Conservation (phyloP, 2,113 vertebrate genomes). For the Chaetorhynchus papuensis region DNA sequence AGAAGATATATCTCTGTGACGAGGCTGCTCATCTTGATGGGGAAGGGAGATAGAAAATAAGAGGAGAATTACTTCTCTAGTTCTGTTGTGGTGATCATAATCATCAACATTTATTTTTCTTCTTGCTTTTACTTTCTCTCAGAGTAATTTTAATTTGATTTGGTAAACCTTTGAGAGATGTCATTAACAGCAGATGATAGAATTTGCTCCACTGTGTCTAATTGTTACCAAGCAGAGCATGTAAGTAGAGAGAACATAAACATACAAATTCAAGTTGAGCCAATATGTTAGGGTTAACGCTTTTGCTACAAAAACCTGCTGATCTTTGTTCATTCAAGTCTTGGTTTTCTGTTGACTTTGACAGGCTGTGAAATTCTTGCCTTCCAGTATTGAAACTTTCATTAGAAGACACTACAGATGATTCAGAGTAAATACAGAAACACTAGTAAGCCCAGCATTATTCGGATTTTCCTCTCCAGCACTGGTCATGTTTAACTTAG, state of each 20-base stretch:
- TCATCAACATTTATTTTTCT: neutral
- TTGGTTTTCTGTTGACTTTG: neutral
- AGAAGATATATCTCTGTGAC: neutral
- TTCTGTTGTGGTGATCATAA: neutral
- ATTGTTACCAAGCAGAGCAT: neutral
- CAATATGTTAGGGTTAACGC: neutral
- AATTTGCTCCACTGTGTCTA: neutral
- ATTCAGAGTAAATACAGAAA: neutral
- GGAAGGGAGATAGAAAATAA: neutral
- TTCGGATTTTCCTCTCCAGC: neutral
- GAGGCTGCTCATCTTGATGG: neutral
- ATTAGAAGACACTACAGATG: neutral
- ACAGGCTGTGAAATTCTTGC: neutral
- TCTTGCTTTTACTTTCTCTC: neutral
- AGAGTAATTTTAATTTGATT: neutral
- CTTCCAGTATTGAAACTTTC: neutral
- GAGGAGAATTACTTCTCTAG: neutral
- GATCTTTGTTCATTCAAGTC: neutral
- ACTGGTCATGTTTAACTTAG: neutral
- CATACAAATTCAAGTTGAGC: neutral
- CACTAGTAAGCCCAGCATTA: neutral
- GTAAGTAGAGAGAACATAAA: neutral
- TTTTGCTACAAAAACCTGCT: neutral
- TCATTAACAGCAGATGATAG: neutral
- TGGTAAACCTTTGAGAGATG: neutral